A percentile compares a stretch with the other conserved stretches of the same genome.
Evolutionary conservation across 2,797 vertebrate species (phyloP).

Genomic region (Sardinella longiceps): DNA sequence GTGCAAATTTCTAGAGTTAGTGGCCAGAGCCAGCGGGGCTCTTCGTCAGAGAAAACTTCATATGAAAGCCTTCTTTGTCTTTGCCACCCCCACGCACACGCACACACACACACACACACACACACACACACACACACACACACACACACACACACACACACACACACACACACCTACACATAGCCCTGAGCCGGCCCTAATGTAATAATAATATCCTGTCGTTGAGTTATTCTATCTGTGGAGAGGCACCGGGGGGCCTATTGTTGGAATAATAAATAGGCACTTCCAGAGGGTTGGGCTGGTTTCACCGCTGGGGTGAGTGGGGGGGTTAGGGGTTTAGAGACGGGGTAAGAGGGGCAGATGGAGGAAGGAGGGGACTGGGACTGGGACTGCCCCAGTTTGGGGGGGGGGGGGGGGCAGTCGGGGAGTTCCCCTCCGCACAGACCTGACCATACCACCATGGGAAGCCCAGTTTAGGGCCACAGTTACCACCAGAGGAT

Average conservation of each 20-base stretch:
- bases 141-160: constrained; percentile 7
- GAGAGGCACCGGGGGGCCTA: constrained; percentile 55
- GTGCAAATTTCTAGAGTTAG: constrained; percentile 40
- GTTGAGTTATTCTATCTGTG: constrained; percentile 60
- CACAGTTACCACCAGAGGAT: constrained; percentile 28
- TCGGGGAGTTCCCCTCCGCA: background rate
- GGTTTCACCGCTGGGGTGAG: constrained; percentile 27
- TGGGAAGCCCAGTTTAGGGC: background rate
- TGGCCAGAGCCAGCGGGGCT: constrained; percentile 47
- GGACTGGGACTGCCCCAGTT: background rate
- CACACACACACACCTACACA: constrained; percentile 1
- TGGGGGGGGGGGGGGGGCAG: background rate
- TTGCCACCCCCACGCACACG: background rate
- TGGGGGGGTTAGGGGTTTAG: background rate
- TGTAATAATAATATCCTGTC: constrained; percentile 65
- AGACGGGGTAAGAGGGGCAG: background rate
- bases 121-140: background rate
- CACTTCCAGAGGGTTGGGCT: constrained; percentile 48
- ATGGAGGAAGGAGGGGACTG: background rate
- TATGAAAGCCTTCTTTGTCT: constrained; percentile 67
- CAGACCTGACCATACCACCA: constrained; percentile 10
- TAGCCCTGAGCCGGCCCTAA: constrained; percentile 53
- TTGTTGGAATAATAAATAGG: constrained; percentile 51
- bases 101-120: background rate
- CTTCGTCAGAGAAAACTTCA: constrained; percentile 53